These are phyloP conservation scores for Ruditapes philippinarum DNA, from an alignment of 1,140 invertebrate species.

Conservation along the genomic window DNA sequence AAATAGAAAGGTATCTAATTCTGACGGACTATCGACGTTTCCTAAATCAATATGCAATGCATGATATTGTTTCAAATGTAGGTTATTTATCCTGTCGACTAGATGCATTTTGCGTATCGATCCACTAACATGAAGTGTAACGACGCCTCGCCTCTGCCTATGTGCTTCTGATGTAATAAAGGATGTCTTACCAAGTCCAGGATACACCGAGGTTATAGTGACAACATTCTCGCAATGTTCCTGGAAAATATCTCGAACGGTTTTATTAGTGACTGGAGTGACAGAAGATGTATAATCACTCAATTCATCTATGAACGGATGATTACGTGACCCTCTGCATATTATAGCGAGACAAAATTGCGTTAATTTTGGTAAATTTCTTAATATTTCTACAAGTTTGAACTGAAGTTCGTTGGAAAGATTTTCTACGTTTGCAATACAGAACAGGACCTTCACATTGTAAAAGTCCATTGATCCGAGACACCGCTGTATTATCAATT, in stretches of 20 bases:
- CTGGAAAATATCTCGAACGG: slow-evolving; percentile 31
- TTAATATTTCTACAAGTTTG: slow-evolving; percentile 57
- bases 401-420: slow-evolving; percentile 65
- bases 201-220: slow-evolving; percentile 61
- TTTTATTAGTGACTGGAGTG: slow-evolving; percentile 36
- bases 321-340: slow-evolving; percentile 61
- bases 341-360: slow-evolving; percentile 50
- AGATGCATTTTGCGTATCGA: slow-evolving; percentile 14
- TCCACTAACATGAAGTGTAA: slow-evolving; percentile 69
- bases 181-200: slow-evolving; percentile 72
- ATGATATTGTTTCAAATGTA: slow-evolving; percentile 35
- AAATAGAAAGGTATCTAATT: slow-evolving; percentile 71
- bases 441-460: slow-evolving; percentile 40
- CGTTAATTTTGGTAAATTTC: neutral
- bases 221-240: slow-evolving; percentile 47
- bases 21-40: slow-evolving; percentile 34
- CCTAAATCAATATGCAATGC: slow-evolving; percentile 71
- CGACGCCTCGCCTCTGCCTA: neutral
- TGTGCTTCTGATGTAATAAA: slow-evolving; percentile 31
- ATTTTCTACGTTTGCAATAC: slow-evolving; percentile 71
- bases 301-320: slow-evolving; percentile 67
- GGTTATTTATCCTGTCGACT: slow-evolving; percentile 23
- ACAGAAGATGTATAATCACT: neutral
- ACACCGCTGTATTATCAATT: slow-evolving; percentile 66
- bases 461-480: neutral